A percentile compares a stretch with the other conserved stretches of the same genome.
Conservation (phyloP, 2,113 vertebrate genomes). For the Phyllopteryx taeniolatus region DNA sequence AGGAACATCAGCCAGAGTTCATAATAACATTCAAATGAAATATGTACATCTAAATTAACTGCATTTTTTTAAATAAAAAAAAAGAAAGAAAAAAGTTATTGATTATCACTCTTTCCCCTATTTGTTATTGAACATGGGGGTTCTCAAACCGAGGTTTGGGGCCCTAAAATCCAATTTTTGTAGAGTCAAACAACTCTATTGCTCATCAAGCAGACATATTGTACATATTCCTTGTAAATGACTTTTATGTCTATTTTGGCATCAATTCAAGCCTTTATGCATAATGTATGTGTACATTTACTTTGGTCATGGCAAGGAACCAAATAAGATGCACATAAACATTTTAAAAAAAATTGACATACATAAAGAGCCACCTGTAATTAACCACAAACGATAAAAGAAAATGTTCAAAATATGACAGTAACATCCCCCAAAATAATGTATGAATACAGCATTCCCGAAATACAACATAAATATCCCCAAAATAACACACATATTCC, state of each 20-base stretch:
- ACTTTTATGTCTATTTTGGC: too few relatives aligned
- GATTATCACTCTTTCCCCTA: not conserved
- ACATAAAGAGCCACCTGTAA: not conserved
- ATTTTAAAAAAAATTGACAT: not conserved
- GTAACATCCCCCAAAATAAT: not conserved
- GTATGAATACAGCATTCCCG: not conserved
- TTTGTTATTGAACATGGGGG: not conserved
- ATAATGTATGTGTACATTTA: not conserved
- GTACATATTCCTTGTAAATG: too few relatives aligned
- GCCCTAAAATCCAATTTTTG: too few relatives aligned
- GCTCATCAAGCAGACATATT: too few relatives aligned
- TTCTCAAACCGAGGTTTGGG: too few relatives aligned
- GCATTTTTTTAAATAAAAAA: not conserved
- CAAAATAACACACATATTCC: too few relatives aligned
- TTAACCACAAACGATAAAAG: not conserved
- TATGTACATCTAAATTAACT: not conserved
- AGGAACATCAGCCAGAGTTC: constrained; percentile 34
- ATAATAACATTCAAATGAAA: not conserved
- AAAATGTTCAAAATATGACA: not conserved
- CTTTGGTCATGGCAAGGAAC: not conserved
- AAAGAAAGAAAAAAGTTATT: not conserved
- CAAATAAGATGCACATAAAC: not conserved
- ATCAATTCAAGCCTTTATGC: too few relatives aligned
- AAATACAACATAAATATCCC: not conserved
- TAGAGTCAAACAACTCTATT: too few relatives aligned